These are phyloP conservation scores for Anthoscopus minutus DNA, from an alignment of 2,113 vertebrate genomes.

Conservation along the genomic window DNA sequence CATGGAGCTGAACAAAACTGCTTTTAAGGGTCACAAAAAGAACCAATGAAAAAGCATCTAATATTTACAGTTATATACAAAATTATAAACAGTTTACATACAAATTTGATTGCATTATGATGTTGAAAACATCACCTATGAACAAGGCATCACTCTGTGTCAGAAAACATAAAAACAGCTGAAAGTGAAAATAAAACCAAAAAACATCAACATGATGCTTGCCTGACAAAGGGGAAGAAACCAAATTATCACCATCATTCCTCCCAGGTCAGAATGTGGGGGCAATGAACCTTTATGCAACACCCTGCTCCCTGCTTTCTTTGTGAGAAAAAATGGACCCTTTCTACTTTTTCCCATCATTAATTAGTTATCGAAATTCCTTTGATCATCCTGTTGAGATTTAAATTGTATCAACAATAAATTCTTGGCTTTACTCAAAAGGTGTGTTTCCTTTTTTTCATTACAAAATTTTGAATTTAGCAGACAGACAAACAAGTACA, in stretches of 20 bases:
- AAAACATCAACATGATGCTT: background rate
- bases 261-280: background rate
- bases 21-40: background rate
- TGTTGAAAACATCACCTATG: background rate
- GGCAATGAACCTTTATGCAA: background rate
- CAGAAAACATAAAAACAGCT: background rate
- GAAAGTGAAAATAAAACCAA: background rate
- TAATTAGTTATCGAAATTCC: background rate
- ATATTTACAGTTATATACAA: too few species aligned
- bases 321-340: background rate
- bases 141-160: background rate
- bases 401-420: background rate
- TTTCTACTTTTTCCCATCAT: background rate
- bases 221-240: background rate
- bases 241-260: background rate
- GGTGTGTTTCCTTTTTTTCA: background rate
- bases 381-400: background rate
- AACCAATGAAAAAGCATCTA: background rate
- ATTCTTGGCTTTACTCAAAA: background rate
- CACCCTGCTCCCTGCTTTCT: background rate
- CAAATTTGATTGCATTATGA: background rate
- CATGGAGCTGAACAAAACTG: background rate
- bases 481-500: background rate
- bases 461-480: background rate
- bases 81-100: background rate